Percentiles rank a stretch among this genome's conserved stretches.
Evolutionary conservation across 2,797 vertebrate species (phyloP).

Genomic region (Menidia menidia): DNA sequence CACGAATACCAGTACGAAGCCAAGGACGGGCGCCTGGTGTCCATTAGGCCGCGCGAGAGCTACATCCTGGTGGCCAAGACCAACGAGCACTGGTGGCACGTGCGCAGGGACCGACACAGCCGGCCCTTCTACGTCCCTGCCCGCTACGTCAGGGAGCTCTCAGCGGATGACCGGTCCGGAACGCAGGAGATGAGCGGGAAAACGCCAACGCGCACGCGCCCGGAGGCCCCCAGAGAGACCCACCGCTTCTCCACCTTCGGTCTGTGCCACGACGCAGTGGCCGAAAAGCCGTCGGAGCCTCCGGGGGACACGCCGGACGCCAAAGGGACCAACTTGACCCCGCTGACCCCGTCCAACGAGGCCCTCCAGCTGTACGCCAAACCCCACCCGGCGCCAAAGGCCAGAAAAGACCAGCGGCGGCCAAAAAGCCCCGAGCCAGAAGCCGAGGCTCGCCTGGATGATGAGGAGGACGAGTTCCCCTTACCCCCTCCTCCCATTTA

Average conservation of each 20-base stretch:
- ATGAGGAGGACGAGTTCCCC: constrained; percentile 43
- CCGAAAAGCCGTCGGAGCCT: constrained; percentile 18
- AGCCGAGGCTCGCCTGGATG: neutral
- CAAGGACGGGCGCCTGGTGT: constrained; percentile 87
- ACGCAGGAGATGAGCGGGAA: neutral
- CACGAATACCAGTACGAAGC: constrained; percentile 89
- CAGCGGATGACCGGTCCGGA: too few relatives aligned
- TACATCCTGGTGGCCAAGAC: constrained; percentile 92
- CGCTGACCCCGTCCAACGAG: neutral
- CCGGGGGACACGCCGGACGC: neutral
- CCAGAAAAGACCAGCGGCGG: neutral
- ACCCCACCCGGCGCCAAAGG: constrained; percentile 31
- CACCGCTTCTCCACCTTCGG: constrained; percentile 70
- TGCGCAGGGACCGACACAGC: constrained; percentile 85
- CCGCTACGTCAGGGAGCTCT: constrained; percentile 89
- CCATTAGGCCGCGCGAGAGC: constrained; percentile 90
- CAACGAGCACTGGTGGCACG: constrained; percentile 96
- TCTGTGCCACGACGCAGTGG: constrained; percentile 40
- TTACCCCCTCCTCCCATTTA: constrained; percentile 39
- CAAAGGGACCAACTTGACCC: too few relatives aligned
- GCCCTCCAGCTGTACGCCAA: constrained; percentile 3
- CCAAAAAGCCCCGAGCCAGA: neutral
- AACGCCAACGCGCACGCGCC: neutral
- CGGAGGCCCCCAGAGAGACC: constrained; percentile 24
- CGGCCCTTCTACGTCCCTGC: constrained; percentile 93